phyloP scores from a whole-genome alignment of 64 coral and sea anemone genomes.

The Exaiptasia diaphana region DNA sequence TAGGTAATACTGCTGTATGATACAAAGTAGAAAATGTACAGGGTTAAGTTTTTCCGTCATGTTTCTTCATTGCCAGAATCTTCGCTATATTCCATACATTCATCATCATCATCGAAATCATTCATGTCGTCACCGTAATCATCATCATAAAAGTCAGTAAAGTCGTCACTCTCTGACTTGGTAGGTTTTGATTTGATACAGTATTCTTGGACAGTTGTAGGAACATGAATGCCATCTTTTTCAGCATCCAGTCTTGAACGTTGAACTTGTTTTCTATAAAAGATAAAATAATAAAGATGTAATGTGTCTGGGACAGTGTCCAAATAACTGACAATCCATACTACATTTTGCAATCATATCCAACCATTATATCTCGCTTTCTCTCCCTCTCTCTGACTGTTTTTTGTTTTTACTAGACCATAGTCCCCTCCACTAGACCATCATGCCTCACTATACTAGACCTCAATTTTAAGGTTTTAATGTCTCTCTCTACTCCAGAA shows the following conservation, averaged over 20 bases:
- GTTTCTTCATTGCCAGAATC: slow-evolving; percentile 98
- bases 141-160: slow-evolving; percentile 95
- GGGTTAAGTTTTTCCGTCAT: slow-evolving; percentile 54
- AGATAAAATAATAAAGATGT: not conserved
- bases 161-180: slow-evolving; percentile 85
- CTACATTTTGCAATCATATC: not conserved
- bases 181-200: slow-evolving; percentile 94
- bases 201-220: slow-evolving; percentile 95
- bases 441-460: too few species aligned
- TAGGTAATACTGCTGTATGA: too few species aligned
- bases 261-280: slow-evolving; percentile 86
- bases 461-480: too few species aligned
- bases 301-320: not conserved
- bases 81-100: slow-evolving; percentile 88
- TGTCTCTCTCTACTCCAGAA: too few species aligned
- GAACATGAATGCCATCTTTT: slow-evolving; percentile 91
- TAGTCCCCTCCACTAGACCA: too few species aligned
- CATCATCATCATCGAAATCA: slow-evolving; percentile 88
- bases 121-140: slow-evolving; percentile 98
- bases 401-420: too few species aligned
- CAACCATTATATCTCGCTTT: not conserved
- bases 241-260: slow-evolving; percentile 90
- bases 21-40: slow-evolving; percentile 97
- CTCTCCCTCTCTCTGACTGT: too few species aligned
- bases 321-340: not conserved